These are phyloP conservation scores for Drosophila multiciliata DNA, from an alignment of 2,888 invertebrate genomes.

Conservation along the genomic window DNA sequence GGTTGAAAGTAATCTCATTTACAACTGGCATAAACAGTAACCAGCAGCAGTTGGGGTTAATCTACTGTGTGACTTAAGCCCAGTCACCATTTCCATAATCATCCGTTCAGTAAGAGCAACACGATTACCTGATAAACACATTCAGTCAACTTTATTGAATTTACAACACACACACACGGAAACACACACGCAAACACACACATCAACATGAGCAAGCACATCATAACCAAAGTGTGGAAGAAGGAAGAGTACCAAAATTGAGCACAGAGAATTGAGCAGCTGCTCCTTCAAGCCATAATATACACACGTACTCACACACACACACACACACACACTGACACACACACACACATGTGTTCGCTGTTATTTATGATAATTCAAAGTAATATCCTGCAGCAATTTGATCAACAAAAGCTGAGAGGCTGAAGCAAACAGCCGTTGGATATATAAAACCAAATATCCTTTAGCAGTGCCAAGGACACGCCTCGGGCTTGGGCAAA, in stretches of 20 bases:
- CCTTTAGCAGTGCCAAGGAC: constrained; percentile 47
- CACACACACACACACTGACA: constrained; percentile 3
- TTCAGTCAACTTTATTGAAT: constrained; percentile 58
- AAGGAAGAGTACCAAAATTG: constrained; percentile 35
- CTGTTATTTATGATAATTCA: constrained; percentile 77
- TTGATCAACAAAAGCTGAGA: constrained; percentile 71
- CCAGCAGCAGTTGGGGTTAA: constrained; percentile 19
- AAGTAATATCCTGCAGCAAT: constrained; percentile 78
- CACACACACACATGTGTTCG: constrained; percentile 36
- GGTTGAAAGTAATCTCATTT: constrained; percentile 18
- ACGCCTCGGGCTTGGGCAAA: constrained; percentile 7
- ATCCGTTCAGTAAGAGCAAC: constrained; percentile 22
- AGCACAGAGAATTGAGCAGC: constrained; percentile 46
- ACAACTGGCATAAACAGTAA: constrained; percentile 2
- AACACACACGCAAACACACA: neutral
- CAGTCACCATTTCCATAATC: constrained; percentile 19
- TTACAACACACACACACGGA: constrained; percentile 9
- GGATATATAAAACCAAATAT: constrained; percentile 63
- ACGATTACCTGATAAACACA: constrained; percentile 60
- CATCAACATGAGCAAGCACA: constrained; percentile 22
- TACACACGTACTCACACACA: constrained; percentile 9
- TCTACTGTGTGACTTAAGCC: constrained; percentile 22
- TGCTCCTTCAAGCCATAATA: constrained; percentile 51
- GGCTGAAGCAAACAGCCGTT: constrained; percentile 24
- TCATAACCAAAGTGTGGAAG: constrained; percentile 25